A percentile compares a stretch with the other conserved stretches of the same genome.
Conservation (phyloP, 2,888 invertebrate species). For the Tanypteryx hageni region DNA sequence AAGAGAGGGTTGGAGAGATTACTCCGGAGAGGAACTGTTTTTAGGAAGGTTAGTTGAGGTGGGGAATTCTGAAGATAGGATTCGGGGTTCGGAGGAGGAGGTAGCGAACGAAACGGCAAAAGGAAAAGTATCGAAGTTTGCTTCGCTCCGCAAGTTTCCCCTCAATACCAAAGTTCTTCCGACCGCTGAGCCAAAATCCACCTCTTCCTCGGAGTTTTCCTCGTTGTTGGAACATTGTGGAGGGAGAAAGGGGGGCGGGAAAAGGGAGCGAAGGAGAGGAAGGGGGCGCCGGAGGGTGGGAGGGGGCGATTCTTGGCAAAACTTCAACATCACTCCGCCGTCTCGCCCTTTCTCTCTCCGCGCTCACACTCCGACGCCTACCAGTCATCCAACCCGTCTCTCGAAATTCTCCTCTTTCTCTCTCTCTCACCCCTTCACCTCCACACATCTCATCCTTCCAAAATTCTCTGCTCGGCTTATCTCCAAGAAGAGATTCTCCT, state of each 20-base stretch:
- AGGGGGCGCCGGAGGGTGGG: slow-evolving; percentile 66
- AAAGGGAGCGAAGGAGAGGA: slow-evolving; percentile 69
- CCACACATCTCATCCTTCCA: slow-evolving; percentile 53
- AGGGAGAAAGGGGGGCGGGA: slow-evolving; percentile 67
- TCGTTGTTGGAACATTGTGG: slow-evolving; percentile 53
- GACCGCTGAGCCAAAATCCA: slow-evolving; percentile 61
- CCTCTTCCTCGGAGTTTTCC: slow-evolving; percentile 50
- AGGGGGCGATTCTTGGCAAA: slow-evolving; percentile 69
- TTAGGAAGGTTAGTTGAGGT: background rate
- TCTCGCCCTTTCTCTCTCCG: slow-evolving; percentile 66
- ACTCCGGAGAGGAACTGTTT: slow-evolving; percentile 47
- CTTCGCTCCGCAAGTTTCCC: slow-evolving; percentile 63
- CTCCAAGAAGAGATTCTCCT: slow-evolving; percentile 66
- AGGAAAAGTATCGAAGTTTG: slow-evolving; percentile 64
- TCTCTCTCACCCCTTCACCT: background rate
- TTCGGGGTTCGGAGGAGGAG: background rate
- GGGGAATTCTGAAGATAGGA: background rate
- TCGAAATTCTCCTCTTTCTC: slow-evolving; percentile 10
- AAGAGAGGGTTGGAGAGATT: slow-evolving; percentile 25
- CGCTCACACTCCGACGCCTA: slow-evolving; percentile 49
- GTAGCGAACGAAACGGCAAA: slow-evolving; percentile 11
- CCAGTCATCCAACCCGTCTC: slow-evolving; percentile 65
- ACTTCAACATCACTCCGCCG: slow-evolving; percentile 67
- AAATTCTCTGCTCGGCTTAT: slow-evolving; percentile 70
- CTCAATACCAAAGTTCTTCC: slow-evolving; percentile 58